Base-by-base conservation (phyloP, 2,113 vertebrate genomes). In the Tamias sibiricus region DNA sequence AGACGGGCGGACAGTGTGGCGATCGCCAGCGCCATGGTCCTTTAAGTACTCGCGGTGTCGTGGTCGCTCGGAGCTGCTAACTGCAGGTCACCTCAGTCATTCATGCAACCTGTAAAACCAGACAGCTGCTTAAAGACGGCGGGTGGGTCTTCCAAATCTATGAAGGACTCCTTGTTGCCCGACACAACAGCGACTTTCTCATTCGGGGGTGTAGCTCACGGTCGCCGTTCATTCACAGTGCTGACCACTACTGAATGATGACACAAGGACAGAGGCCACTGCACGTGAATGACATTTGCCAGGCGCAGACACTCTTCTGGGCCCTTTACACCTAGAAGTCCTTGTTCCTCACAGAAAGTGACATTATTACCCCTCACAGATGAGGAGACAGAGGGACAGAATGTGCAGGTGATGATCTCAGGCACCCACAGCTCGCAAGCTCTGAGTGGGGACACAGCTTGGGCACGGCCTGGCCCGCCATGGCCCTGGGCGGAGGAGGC, bases 1-100 rank as follows among this genome's bases (percentile, higher is more conserved):
- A n/a, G n/a, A 16, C 54, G 20, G 54, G 4, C 5, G 17, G 54
- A 17, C 20, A 8, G 20, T 24, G 54, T 14, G 4, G 2, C 6
- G 54, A 2, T 24, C 0, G 20, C 20, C 20, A 19, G 54, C 20
- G 20, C 54, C 54, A 57, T 0, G 8, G 54, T 28, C 59, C 59
- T 26, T 26, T 0, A 9, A 11, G 59, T 10, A 8, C 59, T 4
- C 26, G 4, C 59, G 5, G 24, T 11, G 26, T 26, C 9, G 2
- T 28, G 24, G 26, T 28, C 28, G 6, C 71, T 52, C 28, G 32
- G 37, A 47, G 20, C 26, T 40, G 17, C 47, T 22, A 3, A 13
- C 8, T 24, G 44, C 14, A 22, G 1, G 40, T 22, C 6, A 0
- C 37, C 20, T 49, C 28, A 64, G 4, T 30, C 32, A 71, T 52